Conservation (phyloP, 2,888 invertebrate genomes). For the Drosophila tanythrix region DNA sequence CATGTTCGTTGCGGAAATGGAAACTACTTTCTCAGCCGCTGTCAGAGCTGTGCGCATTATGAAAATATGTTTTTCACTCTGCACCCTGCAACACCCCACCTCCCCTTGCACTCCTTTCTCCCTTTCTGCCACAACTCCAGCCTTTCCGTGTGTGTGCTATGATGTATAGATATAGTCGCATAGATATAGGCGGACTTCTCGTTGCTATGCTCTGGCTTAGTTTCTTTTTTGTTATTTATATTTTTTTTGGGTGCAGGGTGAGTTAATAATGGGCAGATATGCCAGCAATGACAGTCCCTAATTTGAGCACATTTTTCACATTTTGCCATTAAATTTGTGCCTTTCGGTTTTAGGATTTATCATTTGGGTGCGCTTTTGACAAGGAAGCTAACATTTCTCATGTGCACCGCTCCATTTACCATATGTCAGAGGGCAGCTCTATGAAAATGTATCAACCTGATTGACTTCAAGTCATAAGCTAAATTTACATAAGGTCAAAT, state of each 20-base stretch:
- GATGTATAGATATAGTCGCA: constrained; percentile 65
- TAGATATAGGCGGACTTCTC: constrained; percentile 58
- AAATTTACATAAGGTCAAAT: constrained; percentile 5
- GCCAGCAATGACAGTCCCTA: constrained; percentile 62
- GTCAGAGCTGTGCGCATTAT: constrained; percentile 45
- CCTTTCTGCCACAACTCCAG: neutral
- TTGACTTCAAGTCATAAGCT: constrained; percentile 1
- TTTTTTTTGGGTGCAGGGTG: neutral
- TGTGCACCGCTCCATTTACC: constrained; percentile 25
- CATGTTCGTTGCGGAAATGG: constrained; percentile 60
- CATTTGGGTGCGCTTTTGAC: constrained; percentile 18
- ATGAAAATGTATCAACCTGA: constrained; percentile 28
- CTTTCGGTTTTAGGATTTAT: constrained; percentile 43
- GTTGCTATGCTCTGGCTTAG: constrained; percentile 10
- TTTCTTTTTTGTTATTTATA: constrained; percentile 9
- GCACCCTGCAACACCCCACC: neutral
- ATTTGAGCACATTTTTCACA: constrained; percentile 68
- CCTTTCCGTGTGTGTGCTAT: constrained; percentile 31
- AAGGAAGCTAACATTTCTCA: constrained; percentile 30
- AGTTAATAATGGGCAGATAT: constrained; percentile 70
- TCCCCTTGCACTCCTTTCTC: neutral
- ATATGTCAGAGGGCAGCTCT: constrained; percentile 19
- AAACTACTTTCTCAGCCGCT: constrained; percentile 70
- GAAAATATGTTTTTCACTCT: constrained; percentile 54
- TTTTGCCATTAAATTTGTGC: constrained; percentile 50